These are phyloP conservation scores for Phoronis australis DNA, from an alignment of 2,888 invertebrate species.

Conservation along the genomic window DNA sequence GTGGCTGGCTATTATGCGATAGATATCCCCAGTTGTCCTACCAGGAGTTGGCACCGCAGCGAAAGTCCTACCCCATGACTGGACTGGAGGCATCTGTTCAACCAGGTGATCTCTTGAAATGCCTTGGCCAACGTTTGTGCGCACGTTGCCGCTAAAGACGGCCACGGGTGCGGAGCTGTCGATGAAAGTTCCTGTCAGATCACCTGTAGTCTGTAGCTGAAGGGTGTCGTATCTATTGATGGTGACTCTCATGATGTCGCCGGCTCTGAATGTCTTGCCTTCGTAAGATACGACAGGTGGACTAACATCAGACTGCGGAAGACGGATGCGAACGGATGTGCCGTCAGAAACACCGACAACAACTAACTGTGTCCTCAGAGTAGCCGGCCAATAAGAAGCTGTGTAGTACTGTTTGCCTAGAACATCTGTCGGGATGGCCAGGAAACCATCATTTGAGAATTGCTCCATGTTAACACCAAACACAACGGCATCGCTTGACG, in stretches of 20 bases:
- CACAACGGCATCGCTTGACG: not conserved
- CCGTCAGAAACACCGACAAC: not conserved
- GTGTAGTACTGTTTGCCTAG: not conserved
- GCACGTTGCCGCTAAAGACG: slow-evolving; percentile 21
- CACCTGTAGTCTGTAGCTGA: slow-evolving; percentile 18
- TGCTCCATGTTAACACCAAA: not conserved
- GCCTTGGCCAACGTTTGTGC: slow-evolving; percentile 18
- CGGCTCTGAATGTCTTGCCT: not conserved
- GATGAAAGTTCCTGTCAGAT: slow-evolving; percentile 21
- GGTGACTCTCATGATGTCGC: not conserved
- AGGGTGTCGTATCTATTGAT: slow-evolving; percentile 19
- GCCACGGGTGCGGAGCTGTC: slow-evolving; percentile 17
- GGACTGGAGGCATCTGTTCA: slow-evolving; percentile 19
- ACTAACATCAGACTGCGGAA: not conserved
- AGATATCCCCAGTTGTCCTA: slow-evolving; percentile 16
- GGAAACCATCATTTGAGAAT: not conserved
- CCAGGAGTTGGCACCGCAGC: slow-evolving; percentile 17
- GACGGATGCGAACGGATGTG: not conserved
- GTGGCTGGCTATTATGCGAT: slow-evolving; percentile 10
- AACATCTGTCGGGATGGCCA: not conserved
- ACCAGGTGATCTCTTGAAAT: slow-evolving; percentile 26
- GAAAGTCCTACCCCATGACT: slow-evolving; percentile 20
- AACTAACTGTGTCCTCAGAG: not conserved
- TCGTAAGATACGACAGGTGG: not conserved
- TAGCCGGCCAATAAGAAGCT: not conserved